Evolutionary conservation across 1,140 invertebrate genomes (phyloP).

Genomic region (Sinella curviseta): DNA sequence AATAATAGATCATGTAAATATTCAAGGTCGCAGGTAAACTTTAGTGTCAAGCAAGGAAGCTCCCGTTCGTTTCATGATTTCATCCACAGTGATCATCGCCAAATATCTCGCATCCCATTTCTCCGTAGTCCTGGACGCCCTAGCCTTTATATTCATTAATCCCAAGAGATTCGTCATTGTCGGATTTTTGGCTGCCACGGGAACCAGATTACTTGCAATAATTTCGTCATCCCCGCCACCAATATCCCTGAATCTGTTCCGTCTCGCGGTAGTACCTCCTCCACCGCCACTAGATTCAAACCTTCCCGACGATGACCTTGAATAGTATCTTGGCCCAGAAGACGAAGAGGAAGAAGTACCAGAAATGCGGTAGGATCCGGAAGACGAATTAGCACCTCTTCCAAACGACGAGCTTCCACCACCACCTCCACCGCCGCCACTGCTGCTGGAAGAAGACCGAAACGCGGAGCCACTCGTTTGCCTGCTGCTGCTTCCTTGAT

Average conservation of each 20-base stretch:
- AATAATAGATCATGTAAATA: too few relatives aligned
- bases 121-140: background rate
- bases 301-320: background rate
- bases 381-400: too few relatives aligned
- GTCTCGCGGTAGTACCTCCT: background rate
- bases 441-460: too few relatives aligned
- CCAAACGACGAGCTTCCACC: too few relatives aligned
- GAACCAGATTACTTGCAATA: constrained; percentile 6
- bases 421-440: too few relatives aligned
- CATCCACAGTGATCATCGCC: background rate
- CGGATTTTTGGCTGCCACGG: background rate
- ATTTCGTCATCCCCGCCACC: background rate
- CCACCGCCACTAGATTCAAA: background rate
- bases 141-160: constrained; percentile 2
- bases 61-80: background rate
- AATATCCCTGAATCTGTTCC: background rate
- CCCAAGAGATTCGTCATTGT: constrained; percentile 9
- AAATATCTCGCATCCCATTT: background rate
- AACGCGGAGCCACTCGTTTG: too few relatives aligned
- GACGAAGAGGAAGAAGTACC: background rate
- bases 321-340: background rate
- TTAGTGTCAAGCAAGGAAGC: constrained; percentile 1
- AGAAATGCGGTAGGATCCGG: background rate
- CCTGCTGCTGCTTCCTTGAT: too few relatives aligned
- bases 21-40: too few relatives aligned